Evolutionary conservation across 2,113 vertebrate species (phyloP).

Genomic region (Phyllostomus hastatus): DNA sequence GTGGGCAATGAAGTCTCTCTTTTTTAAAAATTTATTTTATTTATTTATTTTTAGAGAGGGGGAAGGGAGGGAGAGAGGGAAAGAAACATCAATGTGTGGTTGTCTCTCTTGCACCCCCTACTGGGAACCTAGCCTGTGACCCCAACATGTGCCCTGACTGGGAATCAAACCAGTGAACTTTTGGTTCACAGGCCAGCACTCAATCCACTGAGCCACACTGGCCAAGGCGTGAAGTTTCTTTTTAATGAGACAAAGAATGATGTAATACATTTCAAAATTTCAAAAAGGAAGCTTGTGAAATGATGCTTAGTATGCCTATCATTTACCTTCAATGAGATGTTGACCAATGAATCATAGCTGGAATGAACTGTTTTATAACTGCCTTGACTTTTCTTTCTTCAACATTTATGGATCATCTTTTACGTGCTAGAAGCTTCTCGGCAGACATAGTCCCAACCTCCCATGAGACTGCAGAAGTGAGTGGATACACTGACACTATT

Average conservation of each 20-base stretch:
- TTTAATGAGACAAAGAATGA: neutral
- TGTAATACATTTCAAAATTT: neutral
- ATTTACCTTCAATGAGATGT: neutral
- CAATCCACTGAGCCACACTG: too few species aligned
- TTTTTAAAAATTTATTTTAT: too few species aligned
- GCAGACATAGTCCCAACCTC: neutral
- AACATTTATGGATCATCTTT: neutral
- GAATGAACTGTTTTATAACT: neutral
- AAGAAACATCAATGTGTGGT: too few species aligned
- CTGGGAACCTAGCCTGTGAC: too few species aligned
- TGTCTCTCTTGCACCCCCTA: too few species aligned
- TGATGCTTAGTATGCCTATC: neutral
- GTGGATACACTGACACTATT: neutral
- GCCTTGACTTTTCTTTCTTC: neutral
- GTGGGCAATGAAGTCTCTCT: too few species aligned
- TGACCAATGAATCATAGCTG: neutral
- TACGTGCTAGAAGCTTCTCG: neutral
- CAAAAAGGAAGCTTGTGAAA: constrained; percentile 6
- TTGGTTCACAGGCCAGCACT: too few species aligned
- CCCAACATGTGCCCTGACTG: too few species aligned
- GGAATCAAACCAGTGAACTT: too few species aligned
- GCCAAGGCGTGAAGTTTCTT: neutral
- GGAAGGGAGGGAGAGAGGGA: too few species aligned
- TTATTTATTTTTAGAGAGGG: too few species aligned
- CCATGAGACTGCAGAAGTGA: neutral